Evolutionary conservation across 2,888 invertebrate genomes (phyloP), one percentile per base, ranked within the genome.

Genomic region (Macrosiphum euphorbiae): DNA sequence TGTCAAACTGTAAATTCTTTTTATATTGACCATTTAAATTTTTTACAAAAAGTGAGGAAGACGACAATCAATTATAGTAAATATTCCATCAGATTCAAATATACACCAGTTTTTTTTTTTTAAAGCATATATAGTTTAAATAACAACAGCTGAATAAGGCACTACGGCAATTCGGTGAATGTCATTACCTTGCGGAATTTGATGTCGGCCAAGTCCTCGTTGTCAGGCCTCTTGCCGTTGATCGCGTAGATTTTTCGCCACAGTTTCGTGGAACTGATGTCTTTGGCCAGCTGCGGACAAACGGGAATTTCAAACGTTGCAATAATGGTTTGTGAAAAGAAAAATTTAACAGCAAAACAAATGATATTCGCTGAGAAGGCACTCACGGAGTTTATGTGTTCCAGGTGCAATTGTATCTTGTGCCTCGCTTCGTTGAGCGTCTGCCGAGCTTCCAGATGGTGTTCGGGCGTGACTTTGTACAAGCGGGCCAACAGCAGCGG

Each of bases 401-500:
- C 98, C 95, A 99, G 97, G 95, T 99, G 98, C 95, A 98, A 97
- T 96, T 99, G 99, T 94, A 99, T 98, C 96, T 98, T 98, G 95
- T 98, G 97, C 96, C 98, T 98, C 7, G 99, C 98, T 95, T 98
- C 97, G 95, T 98, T 97, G 87, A 99, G 97, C 95, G 98, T 97
- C 95, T 98, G 98, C 94, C 98, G 97, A 94, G 98, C 97, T 94
- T 98, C 98, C 95, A 97, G 97, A 95, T 98, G 97, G 95, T 98
- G 98, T 67, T 97, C 96, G 3, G 99, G 98, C 28, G 99, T 99
- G 87, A 98, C 98, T 96, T 99, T 99, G 95, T 98, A 97, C 95
- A 99, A 96, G 94, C 99, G 97, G 88, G 98, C 98, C 95, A 99
- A 96, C 95, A 99, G 97, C 95, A 99, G 96, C 88, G 99, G 99